Base-by-base conservation (phyloP, 2,888 invertebrate genomes). In the Sepioteuthis lessoniana region DNA sequence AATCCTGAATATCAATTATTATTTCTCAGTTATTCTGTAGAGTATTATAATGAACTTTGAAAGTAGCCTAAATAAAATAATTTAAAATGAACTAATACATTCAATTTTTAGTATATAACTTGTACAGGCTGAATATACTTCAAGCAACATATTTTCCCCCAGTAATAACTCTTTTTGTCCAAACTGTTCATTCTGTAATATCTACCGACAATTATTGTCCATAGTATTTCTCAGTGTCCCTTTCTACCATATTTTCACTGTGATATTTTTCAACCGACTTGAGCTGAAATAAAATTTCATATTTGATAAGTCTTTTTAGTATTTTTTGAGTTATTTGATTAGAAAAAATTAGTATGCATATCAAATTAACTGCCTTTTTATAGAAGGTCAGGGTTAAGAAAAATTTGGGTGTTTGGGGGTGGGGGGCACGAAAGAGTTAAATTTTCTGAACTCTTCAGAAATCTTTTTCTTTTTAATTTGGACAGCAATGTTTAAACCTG, bases 401-500 rank as follows among this genome's bases (percentile, higher is more conserved):
- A n/a, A n/a, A n/a, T n/a, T n/a, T n/a, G n/a, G n/a, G n/a, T n/a
- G n/a, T n/a, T n/a, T n/a, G 13, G 47, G 0, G 1, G 76, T n/a
- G 13, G 13, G 16, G 31, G 19, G n/a, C n/a, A 76, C 35, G 76
- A 76, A 76, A n/a, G n/a, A n/a, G n/a, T n/a, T 76, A n/a, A 76
- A 76, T 35, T 76, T 76, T 35, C 10, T 76, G 76, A n/a, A 76
- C 76, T 76, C 76, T 76, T 76, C 4, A 76, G 76, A 76, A 55
- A 50, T 19, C 50, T 50, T 46, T 46, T 46, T 46, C 25, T 25
- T 60, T 60, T 28, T 76, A 76, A 76, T 76, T 76, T 76, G n/a
- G 76, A 76, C 31, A n/a, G n/a, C 76, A n/a, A 76, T 76, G 76
- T 76, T 76, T 76, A 76, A 76, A 76, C 76, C 76, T 76, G 76